Conservation (phyloP, 2,888 invertebrate genomes). For the Athripsodes cinereus region DNA sequence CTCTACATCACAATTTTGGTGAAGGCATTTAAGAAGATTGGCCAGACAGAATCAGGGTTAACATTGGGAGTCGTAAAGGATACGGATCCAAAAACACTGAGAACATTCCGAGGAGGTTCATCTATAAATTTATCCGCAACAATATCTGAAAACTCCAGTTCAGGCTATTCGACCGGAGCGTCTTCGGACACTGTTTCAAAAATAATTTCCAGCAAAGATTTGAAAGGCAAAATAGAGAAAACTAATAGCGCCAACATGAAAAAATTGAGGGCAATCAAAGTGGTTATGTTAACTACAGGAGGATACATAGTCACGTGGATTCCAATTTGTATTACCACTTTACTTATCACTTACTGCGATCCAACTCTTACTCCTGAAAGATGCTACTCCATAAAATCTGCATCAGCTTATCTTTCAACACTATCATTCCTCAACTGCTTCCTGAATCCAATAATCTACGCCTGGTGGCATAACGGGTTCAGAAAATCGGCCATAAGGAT, state of each 20-base stretch:
- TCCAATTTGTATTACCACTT: neutral
- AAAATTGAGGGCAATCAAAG: neutral
- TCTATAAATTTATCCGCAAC: neutral
- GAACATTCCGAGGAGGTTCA: neutral
- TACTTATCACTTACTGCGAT: neutral
- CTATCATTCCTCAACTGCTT: neutral
- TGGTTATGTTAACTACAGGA: neutral
- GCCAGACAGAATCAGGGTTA: neutral
- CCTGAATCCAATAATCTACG: neutral
- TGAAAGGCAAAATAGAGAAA: neutral
- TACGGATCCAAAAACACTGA: neutral
- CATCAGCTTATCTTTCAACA: constrained; percentile 45
- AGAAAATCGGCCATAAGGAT: neutral
- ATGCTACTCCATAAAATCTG: neutral
- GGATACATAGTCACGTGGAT: neutral
- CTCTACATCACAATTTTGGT: neutral
- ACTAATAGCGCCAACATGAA: neutral
- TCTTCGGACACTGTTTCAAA: neutral
- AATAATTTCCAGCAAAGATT: neutral
- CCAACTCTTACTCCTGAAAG: neutral
- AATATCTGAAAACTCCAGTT: neutral
- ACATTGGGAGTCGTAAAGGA: neutral
- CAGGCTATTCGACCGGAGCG: neutral
- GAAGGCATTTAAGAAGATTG: neutral
- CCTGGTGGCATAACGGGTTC: neutral